A percentile compares a stretch with the other conserved stretches of the same genome.
phyloP scores from a whole-genome alignment of 2,888 invertebrate species.

The Dioctria rufipes region DNA sequence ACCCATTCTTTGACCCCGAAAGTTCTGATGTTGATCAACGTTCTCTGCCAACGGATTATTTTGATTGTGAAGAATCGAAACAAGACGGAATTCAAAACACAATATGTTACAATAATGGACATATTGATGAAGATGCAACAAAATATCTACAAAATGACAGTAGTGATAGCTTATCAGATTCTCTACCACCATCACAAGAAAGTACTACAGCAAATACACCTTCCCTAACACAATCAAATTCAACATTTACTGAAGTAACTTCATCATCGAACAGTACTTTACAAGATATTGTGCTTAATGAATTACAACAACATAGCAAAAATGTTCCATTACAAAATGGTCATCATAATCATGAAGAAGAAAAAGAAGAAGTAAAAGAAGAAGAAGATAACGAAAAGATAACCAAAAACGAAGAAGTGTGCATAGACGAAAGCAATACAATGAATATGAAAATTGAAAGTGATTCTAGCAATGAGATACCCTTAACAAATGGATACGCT shows the following conservation, averaged over 20 bases:
- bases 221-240: constrained; percentile 56
- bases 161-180: constrained; percentile 61
- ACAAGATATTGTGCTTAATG: constrained; percentile 66
- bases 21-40: constrained; percentile 63
- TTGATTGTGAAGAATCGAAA: constrained; percentile 60
- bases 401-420: neutral
- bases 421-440: too few species aligned
- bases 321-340: constrained; percentile 60
- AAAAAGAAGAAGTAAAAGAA: neutral
- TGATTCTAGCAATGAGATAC: neutral
- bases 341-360: constrained; percentile 19
- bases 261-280: constrained; percentile 60
- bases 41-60: constrained; percentile 59
- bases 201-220: constrained; percentile 59
- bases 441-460: neutral
- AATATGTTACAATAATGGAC: constrained; percentile 32
- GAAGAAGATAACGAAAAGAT: neutral
- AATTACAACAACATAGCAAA: constrained; percentile 63
- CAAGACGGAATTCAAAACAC: constrained; percentile 41
- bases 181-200: constrained; percentile 61
- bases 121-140: constrained; percentile 56
- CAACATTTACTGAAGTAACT: constrained; percentile 39
- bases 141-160: constrained; percentile 57
- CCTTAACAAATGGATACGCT: constrained; percentile 15
- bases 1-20: constrained; percentile 72